Evolutionary conservation across 2,113 vertebrate genomes (phyloP).

Genomic region (Phyllopteryx taeniolatus): DNA sequence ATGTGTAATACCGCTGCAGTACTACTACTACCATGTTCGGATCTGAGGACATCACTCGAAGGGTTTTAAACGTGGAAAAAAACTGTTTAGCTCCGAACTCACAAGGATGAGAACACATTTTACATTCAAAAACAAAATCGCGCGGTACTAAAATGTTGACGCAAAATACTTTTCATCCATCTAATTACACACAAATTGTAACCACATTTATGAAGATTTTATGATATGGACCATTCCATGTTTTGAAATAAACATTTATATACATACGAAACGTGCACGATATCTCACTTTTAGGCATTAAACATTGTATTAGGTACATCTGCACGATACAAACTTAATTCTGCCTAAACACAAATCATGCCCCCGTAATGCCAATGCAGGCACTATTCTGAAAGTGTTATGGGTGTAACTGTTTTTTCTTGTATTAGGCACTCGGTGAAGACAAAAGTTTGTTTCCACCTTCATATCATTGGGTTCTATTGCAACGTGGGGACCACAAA

Average conservation of each 20-base stretch:
- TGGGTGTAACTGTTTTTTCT: no score
- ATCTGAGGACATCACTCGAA: neutral
- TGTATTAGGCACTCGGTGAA: neutral
- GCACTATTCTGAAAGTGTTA: no score
- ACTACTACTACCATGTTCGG: neutral
- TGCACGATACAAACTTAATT: neutral
- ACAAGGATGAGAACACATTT: neutral
- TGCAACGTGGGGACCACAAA: neutral
- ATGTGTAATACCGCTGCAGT: neutral
- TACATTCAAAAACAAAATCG: neutral
- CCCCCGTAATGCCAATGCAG: no score
- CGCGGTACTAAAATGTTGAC: neutral
- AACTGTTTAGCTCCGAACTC: neutral
- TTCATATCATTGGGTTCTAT: no score
- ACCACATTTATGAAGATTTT: constrained; percentile 65
- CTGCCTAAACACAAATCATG: neutral
- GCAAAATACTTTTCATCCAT: constrained; percentile 1
- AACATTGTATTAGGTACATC: neutral
- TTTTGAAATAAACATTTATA: constrained; percentile 78
- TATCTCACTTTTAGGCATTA: constrained; percentile 16
- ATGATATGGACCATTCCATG: constrained; percentile 68
- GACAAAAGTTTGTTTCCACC: neutral
- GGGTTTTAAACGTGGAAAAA: neutral
- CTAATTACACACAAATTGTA: constrained; percentile 62
- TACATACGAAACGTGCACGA: constrained; percentile 27